Percentiles rank a stretch among this genome's conserved stretches.
Evolutionary conservation across 1,140 invertebrate species (phyloP).

Genomic region (Neodiprion pinetum): DNA sequence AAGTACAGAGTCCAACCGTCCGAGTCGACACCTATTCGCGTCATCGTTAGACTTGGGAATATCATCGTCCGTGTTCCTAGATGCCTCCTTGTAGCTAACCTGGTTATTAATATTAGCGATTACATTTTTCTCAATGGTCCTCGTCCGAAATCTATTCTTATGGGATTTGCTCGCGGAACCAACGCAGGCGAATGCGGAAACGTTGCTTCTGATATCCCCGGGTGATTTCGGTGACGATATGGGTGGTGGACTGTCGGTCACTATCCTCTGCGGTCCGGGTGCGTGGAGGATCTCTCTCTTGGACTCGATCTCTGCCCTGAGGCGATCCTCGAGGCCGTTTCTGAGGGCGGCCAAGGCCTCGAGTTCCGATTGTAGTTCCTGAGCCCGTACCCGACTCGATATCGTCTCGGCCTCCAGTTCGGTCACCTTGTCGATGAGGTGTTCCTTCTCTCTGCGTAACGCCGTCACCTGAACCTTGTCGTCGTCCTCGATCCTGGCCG

Average conservation of each 20-base stretch:
- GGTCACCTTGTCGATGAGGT: slow-evolving; percentile 71
- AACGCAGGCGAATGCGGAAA: slow-evolving; percentile 49
- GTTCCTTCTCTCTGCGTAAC: slow-evolving; percentile 74
- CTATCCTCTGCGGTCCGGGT: slow-evolving; percentile 44
- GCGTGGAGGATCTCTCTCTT: slow-evolving; percentile 29
- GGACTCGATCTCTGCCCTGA: slow-evolving; percentile 61
- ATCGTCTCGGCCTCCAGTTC: slow-evolving; percentile 77
- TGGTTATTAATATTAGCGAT: slow-evolving; percentile 40
- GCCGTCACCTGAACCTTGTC: slow-evolving; percentile 43
- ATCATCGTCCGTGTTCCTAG: slow-evolving; percentile 37
- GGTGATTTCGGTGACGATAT: slow-evolving; percentile 39
- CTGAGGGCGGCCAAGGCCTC: slow-evolving; percentile 67
- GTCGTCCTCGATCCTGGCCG: slow-evolving; percentile 4
- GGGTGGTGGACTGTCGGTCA: slow-evolving; percentile 35
- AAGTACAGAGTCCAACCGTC: slow-evolving; percentile 56
- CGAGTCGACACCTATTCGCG: slow-evolving; percentile 51
- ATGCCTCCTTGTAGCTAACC: slow-evolving; percentile 23
- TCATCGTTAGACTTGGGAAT: slow-evolving; percentile 39
- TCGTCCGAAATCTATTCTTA: slow-evolving; percentile 57
- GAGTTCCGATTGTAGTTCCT: slow-evolving; percentile 68
- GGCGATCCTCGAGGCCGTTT: slow-evolving; percentile 68
- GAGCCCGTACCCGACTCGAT: slow-evolving; percentile 68
- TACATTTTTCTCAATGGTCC: slow-evolving; percentile 60
- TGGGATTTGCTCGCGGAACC: slow-evolving; percentile 38
- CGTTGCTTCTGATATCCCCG: slow-evolving; percentile 44